phyloP scores from a whole-genome alignment of 2,113 vertebrate species.

The Gasterosteus aculeatus region DNA sequence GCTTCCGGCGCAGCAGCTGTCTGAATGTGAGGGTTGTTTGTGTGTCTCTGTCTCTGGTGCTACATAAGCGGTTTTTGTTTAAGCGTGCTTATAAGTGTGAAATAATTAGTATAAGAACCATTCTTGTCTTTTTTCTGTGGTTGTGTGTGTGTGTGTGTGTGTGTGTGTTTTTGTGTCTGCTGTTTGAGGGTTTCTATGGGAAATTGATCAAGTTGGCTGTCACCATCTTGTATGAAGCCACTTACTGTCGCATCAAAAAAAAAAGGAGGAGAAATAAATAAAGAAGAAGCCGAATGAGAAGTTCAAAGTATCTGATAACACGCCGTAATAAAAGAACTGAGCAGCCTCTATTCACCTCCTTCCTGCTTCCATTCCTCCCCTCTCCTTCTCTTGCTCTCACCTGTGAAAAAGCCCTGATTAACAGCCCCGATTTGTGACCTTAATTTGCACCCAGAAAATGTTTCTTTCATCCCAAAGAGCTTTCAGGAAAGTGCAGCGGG shows the following conservation, averaged over 20 bases:
- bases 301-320: constrained; percentile 59
- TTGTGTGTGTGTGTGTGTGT: neutral
- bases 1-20: constrained; percentile 41
- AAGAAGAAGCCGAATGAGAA: constrained; percentile 31
- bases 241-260: constrained; percentile 45
- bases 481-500: constrained; percentile 51
- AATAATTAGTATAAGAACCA: constrained; percentile 7
- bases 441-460: constrained; percentile 56
- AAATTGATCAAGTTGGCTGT: constrained; percentile 33
- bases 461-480: constrained; percentile 56
- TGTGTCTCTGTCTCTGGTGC: neutral
- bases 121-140: neutral
- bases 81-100: neutral
- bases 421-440: constrained; percentile 58
- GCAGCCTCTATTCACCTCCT: constrained; percentile 47
- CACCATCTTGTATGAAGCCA: constrained; percentile 27
- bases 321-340: constrained; percentile 43
- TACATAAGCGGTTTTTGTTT: neutral
- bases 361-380: constrained; percentile 21
- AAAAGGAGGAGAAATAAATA: constrained; percentile 13
- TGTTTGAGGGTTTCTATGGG: constrained; percentile 9
- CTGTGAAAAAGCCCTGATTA: constrained; percentile 66
- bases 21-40: constrained; percentile 2
- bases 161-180: neutral
- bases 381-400: constrained; percentile 45